Conservation (phyloP, 2,888 invertebrate genomes). For the Trichacis sp. region DNA sequence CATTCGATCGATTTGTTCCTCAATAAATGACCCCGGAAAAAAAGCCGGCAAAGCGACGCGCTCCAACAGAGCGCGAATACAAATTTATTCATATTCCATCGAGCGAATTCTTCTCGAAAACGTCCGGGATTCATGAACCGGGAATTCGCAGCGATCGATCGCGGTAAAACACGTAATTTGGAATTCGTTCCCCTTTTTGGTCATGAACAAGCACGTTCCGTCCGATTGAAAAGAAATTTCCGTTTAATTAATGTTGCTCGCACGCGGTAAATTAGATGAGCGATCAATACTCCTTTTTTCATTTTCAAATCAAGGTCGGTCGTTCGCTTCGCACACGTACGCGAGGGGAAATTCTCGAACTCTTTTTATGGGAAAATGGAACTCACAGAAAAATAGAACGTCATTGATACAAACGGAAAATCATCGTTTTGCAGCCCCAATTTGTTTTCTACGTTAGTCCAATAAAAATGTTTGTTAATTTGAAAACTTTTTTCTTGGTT, state of each 20-base stretch:
- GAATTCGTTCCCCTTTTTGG: background rate
- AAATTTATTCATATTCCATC: background rate
- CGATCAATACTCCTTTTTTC: background rate
- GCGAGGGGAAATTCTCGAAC: background rate
- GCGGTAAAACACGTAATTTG: too few relatives aligned
- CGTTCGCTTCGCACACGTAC: background rate
- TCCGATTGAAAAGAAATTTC: background rate
- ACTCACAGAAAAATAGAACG: too few relatives aligned
- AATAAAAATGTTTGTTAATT: too few relatives aligned
- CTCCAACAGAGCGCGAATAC: background rate
- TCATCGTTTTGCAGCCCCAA: too few relatives aligned
- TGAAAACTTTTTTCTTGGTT: too few relatives aligned
- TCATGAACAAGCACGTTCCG: background rate
- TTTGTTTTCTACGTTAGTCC: too few relatives aligned
- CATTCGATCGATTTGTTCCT: slow-evolving; percentile 16
- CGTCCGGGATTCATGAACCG: background rate
- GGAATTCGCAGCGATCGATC: background rate
- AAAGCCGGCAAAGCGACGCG: slow-evolving; percentile 1
- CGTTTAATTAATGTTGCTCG: background rate
- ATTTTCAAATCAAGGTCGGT: slow-evolving; percentile 4
- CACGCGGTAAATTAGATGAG: background rate
- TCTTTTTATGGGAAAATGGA: too few relatives aligned
- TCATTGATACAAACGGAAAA: too few relatives aligned
- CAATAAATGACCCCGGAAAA: too few relatives aligned
- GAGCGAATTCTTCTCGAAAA: background rate